A percentile compares a stretch with the other conserved stretches of the same genome.
Evolutionary conservation across 2,888 invertebrate genomes (phyloP).

Genomic region (Chaetogeoica ovagalla): DNA sequence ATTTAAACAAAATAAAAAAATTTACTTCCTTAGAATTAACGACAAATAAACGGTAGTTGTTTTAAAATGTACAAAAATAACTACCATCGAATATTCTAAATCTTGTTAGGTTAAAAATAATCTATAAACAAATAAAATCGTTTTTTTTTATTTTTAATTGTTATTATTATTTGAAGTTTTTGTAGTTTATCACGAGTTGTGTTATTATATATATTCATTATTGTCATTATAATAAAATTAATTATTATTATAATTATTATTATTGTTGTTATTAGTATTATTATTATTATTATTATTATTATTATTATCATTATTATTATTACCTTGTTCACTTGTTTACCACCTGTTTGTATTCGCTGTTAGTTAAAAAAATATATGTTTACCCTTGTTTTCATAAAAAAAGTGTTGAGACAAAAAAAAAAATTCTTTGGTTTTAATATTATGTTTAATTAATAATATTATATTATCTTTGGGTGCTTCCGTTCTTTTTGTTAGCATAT

Average conservation of each 20-base stretch:
- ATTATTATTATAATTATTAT: too few species aligned
- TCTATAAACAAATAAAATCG: background rate
- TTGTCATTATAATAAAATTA: constrained; percentile 10
- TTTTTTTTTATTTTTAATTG: background rate
- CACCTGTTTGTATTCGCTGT: constrained; percentile 41
- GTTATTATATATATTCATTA: constrained; percentile 15
- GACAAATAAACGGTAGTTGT: constrained; percentile 41
- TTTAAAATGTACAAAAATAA: constrained; percentile 34
- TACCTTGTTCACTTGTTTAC: constrained; percentile 42
- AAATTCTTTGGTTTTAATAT: constrained; percentile 5
- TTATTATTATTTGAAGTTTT: constrained; percentile 46
- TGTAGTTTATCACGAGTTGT: constrained; percentile 36
- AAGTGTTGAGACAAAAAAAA: background rate
- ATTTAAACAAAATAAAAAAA: constrained; percentile 20
- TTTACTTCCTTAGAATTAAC: constrained; percentile 48
- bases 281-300: too few species aligned
- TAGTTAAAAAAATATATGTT: constrained; percentile 26
- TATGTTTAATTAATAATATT: constrained; percentile 20
- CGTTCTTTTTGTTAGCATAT: constrained; percentile 43
- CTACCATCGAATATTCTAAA: constrained; percentile 50
- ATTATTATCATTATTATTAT: constrained; percentile 6
- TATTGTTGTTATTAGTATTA: too few species aligned
- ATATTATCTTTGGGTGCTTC: constrained; percentile 42
- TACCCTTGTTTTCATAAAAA: constrained; percentile 23
- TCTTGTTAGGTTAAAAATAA: constrained; percentile 41